Conservation (phyloP, 2,888 invertebrate species). For the Lasioglossum calceatum region DNA sequence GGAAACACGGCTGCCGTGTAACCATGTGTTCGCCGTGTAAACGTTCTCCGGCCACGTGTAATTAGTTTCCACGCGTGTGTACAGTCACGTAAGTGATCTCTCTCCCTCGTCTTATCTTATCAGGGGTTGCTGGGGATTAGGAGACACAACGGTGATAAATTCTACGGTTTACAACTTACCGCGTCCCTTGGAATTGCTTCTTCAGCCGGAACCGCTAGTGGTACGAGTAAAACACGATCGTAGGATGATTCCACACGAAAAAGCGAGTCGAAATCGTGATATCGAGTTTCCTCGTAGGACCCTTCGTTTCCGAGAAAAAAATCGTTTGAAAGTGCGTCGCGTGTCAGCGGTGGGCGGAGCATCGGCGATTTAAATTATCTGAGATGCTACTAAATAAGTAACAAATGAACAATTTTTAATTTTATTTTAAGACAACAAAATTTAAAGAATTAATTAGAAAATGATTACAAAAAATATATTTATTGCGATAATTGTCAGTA, state of each 20-base stretch:
- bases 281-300: neutral
- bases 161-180: constrained; percentile 54
- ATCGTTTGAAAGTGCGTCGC: neutral
- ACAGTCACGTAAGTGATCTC: constrained; percentile 41
- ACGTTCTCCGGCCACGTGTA: constrained; percentile 43
- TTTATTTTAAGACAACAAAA: too few relatives aligned
- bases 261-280: neutral
- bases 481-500: too few relatives aligned
- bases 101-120: constrained; percentile 72
- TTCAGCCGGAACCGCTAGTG: constrained; percentile 1
- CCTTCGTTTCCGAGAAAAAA: neutral
- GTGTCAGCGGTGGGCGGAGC: neutral
- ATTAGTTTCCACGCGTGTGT: constrained; percentile 53
- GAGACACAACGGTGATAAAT: constrained; percentile 48
- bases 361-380: neutral
- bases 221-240: too few relatives aligned
- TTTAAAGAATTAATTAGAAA: too few relatives aligned
- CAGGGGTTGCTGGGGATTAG: constrained; percentile 39
- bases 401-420: too few relatives aligned
- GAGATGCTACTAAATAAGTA: too few relatives aligned
- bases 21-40: constrained; percentile 52
- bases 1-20: constrained; percentile 52
- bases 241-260: neutral
- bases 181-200: constrained; percentile 75
- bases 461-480: too few relatives aligned